These are phyloP conservation scores for Poicephalus meyeri DNA, from an alignment of 2,113 vertebrate species.

Conservation along the genomic window DNA sequence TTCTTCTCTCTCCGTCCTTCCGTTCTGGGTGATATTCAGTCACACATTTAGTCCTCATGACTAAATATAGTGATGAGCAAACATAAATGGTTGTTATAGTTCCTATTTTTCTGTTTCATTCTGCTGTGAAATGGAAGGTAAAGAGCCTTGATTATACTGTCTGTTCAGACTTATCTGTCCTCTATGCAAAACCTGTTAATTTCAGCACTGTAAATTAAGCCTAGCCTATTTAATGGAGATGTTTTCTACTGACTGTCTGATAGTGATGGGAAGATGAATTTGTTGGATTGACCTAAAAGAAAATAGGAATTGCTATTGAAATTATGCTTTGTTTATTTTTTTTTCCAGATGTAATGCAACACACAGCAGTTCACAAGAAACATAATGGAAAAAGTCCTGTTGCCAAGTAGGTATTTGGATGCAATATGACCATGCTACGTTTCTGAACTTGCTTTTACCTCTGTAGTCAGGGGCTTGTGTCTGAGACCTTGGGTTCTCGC, in stretches of 20 bases:
- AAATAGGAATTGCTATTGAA: background rate
- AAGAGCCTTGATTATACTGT: background rate
- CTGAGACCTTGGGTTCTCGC: background rate
- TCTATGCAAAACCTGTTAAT: background rate
- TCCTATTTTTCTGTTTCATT: background rate
- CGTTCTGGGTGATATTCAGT: background rate
- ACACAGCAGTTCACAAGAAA: slow-evolving; percentile 85
- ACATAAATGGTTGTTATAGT: background rate
- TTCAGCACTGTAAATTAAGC: background rate
- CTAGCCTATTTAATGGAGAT: background rate
- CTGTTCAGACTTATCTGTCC: background rate
- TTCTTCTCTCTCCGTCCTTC: background rate
- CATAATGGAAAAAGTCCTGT: slow-evolving; percentile 81
- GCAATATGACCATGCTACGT: background rate
- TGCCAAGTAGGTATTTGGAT: slow-evolving; percentile 78
- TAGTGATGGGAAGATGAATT: background rate
- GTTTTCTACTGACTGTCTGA: background rate
- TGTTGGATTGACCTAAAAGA: background rate
- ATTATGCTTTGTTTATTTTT: background rate
- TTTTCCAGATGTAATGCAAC: slow-evolving; percentile 78
- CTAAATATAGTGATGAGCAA: background rate
- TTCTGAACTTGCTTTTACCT: background rate
- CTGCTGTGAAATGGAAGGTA: background rate
- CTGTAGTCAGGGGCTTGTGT: background rate
- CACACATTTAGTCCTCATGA: background rate